phyloP scores from a whole-genome alignment of 2,888 invertebrate species.

The Epirrhoe tristata region DNA sequence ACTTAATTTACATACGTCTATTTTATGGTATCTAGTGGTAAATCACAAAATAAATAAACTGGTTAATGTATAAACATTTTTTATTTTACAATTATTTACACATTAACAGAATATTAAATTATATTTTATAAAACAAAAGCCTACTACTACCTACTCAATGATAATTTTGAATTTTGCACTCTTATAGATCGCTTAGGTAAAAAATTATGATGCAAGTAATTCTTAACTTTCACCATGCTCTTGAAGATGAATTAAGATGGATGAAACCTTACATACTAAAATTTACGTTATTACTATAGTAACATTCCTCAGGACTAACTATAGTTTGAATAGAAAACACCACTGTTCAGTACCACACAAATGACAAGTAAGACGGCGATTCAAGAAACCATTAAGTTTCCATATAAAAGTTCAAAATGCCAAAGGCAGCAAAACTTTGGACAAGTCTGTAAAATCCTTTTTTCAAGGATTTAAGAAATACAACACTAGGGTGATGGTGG shows the following conservation, averaged over 20 bases:
- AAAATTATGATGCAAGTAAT: not conserved
- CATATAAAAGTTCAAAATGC: slow-evolving; percentile 16
- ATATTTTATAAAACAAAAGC: slow-evolving; percentile 7
- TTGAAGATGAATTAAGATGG: not conserved
- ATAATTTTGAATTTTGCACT: slow-evolving; percentile 2
- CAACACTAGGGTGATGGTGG: slow-evolving; percentile 90
- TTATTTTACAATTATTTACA: slow-evolving; percentile 21
- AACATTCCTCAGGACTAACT: slow-evolving; percentile 15
- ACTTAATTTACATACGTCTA: not conserved
- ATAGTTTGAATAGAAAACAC: slow-evolving; percentile 14
- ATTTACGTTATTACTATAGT: slow-evolving; percentile 10
- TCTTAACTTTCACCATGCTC: not conserved
- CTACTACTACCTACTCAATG: slow-evolving; percentile 1
- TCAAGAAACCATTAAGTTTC: slow-evolving; percentile 11
- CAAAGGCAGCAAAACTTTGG: slow-evolving; percentile 28
- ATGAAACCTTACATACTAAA: slow-evolving; percentile 11
- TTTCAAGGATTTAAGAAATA: slow-evolving; percentile 62
- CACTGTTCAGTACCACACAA: slow-evolving; percentile 26
- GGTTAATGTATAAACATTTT: slow-evolving; percentile 6
- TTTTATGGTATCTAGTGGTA: slow-evolving; percentile 19
- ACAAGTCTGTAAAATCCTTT: slow-evolving; percentile 36
- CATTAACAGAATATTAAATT: slow-evolving; percentile 4
- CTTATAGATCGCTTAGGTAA: not conserved
- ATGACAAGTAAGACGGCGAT: slow-evolving; percentile 30
- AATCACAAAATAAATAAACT: slow-evolving; percentile 17